These are phyloP conservation scores for Sebastes schlegelii DNA, from an alignment of 2,113 vertebrate genomes.

Conservation along the genomic window DNA sequence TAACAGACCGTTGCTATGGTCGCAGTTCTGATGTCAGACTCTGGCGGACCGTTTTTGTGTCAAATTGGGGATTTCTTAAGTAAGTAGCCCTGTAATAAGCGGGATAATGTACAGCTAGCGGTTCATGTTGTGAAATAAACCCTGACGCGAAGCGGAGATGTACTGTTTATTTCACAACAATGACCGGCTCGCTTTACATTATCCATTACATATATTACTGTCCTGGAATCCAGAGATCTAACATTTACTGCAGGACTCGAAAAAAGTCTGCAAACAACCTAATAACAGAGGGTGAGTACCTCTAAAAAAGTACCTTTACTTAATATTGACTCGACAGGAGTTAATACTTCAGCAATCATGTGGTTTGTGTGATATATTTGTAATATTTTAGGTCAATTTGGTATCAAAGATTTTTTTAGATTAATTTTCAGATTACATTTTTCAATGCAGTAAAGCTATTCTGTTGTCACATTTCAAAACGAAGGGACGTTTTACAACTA, in stretches of 20 bases:
- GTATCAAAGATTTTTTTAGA: background rate
- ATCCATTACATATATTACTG: too few species aligned
- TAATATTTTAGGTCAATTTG: background rate
- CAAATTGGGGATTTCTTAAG: too few species aligned
- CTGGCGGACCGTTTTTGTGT: too few species aligned
- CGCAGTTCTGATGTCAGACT: too few species aligned
- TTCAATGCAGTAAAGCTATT: background rate
- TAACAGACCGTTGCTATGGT: too few species aligned
- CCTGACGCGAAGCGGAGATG: too few species aligned
- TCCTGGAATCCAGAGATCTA: background rate
- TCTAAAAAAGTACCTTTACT: background rate
- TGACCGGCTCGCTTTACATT: too few species aligned
- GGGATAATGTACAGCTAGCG: too few species aligned
- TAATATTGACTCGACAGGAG: background rate
- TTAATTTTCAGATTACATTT: background rate
- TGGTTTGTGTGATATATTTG: background rate
- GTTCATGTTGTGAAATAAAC: too few species aligned
- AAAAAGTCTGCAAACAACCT: background rate
- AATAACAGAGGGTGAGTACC: background rate
- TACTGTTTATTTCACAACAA: too few species aligned
- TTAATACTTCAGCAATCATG: background rate
- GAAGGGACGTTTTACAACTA: background rate
- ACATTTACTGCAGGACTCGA: background rate
- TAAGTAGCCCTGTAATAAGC: too few species aligned
- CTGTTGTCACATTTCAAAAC: background rate